Percentiles rank a stretch among this genome's conserved stretches.
Conservation (phyloP, 2,888 invertebrate species). For the Taphrorychus bicolor region DNA sequence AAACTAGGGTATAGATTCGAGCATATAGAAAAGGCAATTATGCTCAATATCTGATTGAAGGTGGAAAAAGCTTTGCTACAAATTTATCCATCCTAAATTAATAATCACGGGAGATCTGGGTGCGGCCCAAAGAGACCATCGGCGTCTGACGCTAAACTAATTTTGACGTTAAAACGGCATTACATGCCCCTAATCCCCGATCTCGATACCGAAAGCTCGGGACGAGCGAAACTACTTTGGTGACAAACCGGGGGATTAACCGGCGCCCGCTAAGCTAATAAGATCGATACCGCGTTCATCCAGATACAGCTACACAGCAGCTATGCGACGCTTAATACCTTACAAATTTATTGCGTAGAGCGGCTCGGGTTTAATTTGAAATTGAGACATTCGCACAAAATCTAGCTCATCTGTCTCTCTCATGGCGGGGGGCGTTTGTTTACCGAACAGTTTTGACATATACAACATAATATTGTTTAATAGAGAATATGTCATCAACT, state of each 20-base stretch:
- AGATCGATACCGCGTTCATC: slow-evolving; percentile 49
- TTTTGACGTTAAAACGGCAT: slow-evolving; percentile 14
- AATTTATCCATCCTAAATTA: neutral
- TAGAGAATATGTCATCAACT: no score
- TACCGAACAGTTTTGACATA: no score
- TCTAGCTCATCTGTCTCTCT: neutral
- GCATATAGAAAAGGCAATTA: neutral
- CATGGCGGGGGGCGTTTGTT: no score
- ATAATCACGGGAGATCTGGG: no score
- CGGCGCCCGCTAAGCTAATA: slow-evolving; percentile 44
- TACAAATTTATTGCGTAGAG: neutral
- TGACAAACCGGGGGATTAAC: slow-evolving; percentile 36
- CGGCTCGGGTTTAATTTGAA: neutral
- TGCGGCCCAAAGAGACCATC: neutral
- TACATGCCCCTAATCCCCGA: slow-evolving; percentile 15
- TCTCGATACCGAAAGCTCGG: slow-evolving; percentile 19
- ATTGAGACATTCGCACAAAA: neutral
- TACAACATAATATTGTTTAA: no score
- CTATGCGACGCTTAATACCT: slow-evolving; percentile 28
- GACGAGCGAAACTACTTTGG: slow-evolving; percentile 32
- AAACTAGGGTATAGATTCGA: neutral
- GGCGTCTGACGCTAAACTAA: slow-evolving; percentile 8
- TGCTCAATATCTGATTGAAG: neutral
- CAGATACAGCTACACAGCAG: slow-evolving; percentile 47
- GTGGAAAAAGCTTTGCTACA: neutral